Evolutionary conservation across 2,888 invertebrate species (phyloP).

Genomic region (Laothoe populi): DNA sequence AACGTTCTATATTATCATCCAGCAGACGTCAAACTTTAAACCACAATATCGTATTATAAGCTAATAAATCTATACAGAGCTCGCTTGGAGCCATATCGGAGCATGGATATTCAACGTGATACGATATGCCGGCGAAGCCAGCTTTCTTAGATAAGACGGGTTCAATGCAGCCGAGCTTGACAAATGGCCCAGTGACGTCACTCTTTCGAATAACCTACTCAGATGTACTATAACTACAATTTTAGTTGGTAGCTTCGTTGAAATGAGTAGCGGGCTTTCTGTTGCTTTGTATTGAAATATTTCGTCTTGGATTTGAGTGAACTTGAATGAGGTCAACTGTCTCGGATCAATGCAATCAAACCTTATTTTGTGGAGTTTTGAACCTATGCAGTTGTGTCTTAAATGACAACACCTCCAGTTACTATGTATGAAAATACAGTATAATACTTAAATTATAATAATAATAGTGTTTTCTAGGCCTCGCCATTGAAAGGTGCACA

Average conservation of each 20-base stretch:
- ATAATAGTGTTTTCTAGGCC: no score
- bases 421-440: neutral
- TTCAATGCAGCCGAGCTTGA: constrained; percentile 69
- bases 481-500: no score
- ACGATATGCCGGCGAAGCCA: constrained; percentile 63
- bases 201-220: constrained; percentile 32
- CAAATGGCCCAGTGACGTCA: constrained; percentile 74
- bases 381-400: neutral
- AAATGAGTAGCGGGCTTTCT: constrained; percentile 8
- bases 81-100: constrained; percentile 56
- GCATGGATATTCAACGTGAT: constrained; percentile 65
- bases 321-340: neutral
- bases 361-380: neutral
- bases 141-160: constrained; percentile 72
- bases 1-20: constrained; percentile 42
- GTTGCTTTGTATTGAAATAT: constrained; percentile 6
- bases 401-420: neutral
- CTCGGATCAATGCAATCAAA: neutral
- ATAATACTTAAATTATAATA: no score
- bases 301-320: neutral
- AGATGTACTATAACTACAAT: constrained; percentile 40
- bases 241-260: constrained; percentile 41
- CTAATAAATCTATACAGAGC: constrained; percentile 54
- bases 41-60: constrained; percentile 48
- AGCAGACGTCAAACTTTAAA: constrained; percentile 46